Conservation (phyloP, 2,888 invertebrate species). For the Hyposoter dolosus region DNA sequence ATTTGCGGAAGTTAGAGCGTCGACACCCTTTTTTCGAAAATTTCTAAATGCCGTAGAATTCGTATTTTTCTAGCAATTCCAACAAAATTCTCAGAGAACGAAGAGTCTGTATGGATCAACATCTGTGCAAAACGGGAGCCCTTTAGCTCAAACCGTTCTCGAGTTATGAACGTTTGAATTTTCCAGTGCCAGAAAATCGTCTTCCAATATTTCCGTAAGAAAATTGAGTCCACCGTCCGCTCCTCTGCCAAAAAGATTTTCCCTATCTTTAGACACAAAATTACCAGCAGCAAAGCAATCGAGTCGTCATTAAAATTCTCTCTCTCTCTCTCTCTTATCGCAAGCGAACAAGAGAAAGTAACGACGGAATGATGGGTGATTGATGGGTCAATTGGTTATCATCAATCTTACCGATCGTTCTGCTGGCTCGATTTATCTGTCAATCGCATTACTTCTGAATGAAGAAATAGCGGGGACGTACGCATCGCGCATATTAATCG, state of each 20-base stretch:
- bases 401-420: neutral
- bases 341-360: neutral
- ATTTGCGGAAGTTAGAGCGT: too few species aligned
- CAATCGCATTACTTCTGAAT: neutral
- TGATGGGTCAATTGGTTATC: slow-evolving; percentile 7
- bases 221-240: too few species aligned
- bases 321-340: neutral
- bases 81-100: too few species aligned
- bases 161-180: too few species aligned
- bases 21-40: too few species aligned
- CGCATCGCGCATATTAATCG: neutral
- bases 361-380: neutral
- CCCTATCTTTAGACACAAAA: neutral
- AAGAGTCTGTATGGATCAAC: too few species aligned
- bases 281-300: neutral
- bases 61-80: too few species aligned
- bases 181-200: neutral
- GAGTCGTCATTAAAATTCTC: neutral
- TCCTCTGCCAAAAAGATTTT: too few species aligned
- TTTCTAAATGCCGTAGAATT: too few species aligned
- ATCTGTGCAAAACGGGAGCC: too few species aligned
- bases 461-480: neutral
- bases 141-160: too few species aligned
- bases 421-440: neutral
- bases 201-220: neutral